Percentiles rank a stretch among this genome's conserved stretches.
Evolutionary conservation across 1,140 invertebrate genomes (phyloP).

Genomic region (Trichomalopsis sarcophagae): DNA sequence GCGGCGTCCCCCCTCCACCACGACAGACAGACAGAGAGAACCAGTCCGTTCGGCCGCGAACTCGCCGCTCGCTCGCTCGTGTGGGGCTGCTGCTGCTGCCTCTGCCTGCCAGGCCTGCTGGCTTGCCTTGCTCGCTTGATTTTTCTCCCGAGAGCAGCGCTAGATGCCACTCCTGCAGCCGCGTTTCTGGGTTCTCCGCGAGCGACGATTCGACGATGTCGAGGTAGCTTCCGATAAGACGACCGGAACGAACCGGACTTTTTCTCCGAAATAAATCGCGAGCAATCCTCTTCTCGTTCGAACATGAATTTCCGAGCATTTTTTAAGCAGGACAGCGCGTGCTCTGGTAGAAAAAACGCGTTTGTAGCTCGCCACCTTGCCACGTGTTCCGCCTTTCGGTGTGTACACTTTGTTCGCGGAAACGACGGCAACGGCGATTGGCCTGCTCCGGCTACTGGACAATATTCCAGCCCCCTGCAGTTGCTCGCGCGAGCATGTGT

Average conservation of each 20-base stretch:
- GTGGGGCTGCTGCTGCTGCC: no score
- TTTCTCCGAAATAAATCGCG: neutral
- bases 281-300: no score
- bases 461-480: neutral
- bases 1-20: constrained; percentile 27
- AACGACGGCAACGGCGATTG: neutral
- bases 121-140: neutral
- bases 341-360: no score
- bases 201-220: no score
- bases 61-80: neutral
- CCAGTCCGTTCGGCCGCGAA: neutral
- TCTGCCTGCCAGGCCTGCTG: no score
- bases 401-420: neutral
- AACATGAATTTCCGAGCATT: no score
- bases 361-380: neutral
- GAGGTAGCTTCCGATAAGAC: neutral
- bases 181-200: no score
- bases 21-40: neutral
- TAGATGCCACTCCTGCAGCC: neutral
- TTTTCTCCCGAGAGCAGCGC: neutral
- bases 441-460: neutral
- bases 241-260: neutral
- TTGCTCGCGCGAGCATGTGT: neutral
- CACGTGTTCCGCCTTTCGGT: neutral
- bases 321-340: no score